These are phyloP conservation scores for Hirundo rustica DNA, from an alignment of 2,797 vertebrate species.

Conservation along the genomic window DNA sequence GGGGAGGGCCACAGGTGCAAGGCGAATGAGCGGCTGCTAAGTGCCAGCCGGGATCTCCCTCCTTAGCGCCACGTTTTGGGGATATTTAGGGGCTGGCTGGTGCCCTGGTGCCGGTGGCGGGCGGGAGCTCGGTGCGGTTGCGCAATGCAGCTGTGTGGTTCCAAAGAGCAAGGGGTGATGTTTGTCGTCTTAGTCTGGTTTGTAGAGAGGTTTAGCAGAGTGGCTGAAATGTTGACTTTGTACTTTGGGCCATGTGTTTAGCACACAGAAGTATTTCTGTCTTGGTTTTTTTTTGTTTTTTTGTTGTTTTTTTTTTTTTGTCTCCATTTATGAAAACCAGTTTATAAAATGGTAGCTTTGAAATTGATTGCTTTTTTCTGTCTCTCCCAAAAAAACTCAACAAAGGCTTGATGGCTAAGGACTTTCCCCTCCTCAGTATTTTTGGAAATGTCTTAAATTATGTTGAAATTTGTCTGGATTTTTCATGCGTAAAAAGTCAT, in stretches of 20 bases:
- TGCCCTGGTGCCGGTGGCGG: fast-evolving
- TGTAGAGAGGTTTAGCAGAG: background rate
- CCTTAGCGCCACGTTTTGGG: fast-evolving
- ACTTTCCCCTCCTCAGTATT: background rate
- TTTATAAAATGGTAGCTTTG: background rate
- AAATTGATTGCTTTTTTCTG: background rate
- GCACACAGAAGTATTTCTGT: background rate
- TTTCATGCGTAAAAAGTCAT: background rate
- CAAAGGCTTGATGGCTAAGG: background rate
- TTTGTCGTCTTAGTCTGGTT: background rate
- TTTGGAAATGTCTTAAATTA: background rate
- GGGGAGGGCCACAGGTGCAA: background rate
- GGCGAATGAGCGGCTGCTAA: fast-evolving
- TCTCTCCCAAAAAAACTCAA: background rate
- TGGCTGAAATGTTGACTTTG: slow-evolving; percentile 40
- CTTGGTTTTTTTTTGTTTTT: background rate
- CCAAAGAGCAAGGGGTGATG: slow-evolving; percentile 10
- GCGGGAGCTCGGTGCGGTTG: fast-evolving
- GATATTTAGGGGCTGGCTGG: background rate
- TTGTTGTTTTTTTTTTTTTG: background rate
- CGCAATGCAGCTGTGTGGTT: background rate
- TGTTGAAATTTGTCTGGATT: background rate
- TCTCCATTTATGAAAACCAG: background rate
- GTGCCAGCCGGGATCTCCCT: background rate
- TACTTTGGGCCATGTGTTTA: background rate